Conservation (phyloP, 2,888 invertebrate genomes). For the Amphipoea oculea region DNA sequence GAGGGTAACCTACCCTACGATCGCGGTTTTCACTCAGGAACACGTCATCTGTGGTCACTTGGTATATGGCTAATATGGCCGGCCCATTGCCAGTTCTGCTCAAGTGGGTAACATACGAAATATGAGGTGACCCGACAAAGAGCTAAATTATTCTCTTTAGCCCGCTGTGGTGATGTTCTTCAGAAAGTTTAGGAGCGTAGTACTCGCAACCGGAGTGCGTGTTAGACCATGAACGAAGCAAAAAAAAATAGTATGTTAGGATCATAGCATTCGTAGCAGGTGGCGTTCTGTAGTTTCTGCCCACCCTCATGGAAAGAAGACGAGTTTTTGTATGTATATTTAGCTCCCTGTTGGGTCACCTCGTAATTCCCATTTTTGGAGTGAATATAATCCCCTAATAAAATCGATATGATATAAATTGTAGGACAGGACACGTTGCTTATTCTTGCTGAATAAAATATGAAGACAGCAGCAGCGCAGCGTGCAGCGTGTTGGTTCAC, state of each 20-base stretch:
- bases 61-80: not conserved
- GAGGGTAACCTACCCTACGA: not conserved
- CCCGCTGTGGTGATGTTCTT: not conserved
- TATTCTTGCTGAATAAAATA: conserved; percentile 22
- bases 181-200: not conserved
- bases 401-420: not conserved
- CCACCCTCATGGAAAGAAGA: not conserved
- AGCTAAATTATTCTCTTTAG: not conserved
- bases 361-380: not conserved
- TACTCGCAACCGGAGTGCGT: not conserved
- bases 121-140: not conserved
- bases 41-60: not conserved
- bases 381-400: not conserved
- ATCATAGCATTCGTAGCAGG: not conserved
- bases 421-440: not conserved
- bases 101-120: not conserved
- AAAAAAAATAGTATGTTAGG: not conserved
- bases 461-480: not conserved
- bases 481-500: not conserved
- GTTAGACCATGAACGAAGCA: not conserved
- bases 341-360: not conserved
- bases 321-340: not conserved
- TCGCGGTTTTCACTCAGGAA: not conserved
- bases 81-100: not conserved
- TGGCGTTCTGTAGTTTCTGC: not conserved